Conservation (phyloP, 2,797 vertebrate genomes). For the Nyctalus aviator region DNA sequence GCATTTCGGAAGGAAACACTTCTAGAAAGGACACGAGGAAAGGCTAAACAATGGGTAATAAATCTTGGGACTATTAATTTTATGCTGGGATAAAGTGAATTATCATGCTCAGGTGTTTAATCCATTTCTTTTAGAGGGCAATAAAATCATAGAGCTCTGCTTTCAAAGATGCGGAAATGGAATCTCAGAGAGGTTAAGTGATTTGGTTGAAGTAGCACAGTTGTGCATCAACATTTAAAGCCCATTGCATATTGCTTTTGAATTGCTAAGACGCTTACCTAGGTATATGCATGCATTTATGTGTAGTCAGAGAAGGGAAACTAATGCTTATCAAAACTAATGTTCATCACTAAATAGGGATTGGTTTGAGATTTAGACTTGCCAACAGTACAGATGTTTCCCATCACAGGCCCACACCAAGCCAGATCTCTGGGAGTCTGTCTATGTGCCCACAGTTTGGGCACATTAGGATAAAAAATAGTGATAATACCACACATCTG, state of each 20-base stretch:
- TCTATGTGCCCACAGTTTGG: constrained; percentile 17
- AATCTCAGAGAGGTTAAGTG: constrained; percentile 34
- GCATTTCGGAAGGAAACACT: constrained; percentile 36
- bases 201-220: neutral
- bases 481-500: neutral
- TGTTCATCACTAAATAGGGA: neutral
- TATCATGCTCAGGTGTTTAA: constrained; percentile 27
- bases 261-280: neutral
- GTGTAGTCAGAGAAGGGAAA: neutral
- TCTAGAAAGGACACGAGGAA: constrained; percentile 3
- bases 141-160: constrained; percentile 11
- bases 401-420: neutral
- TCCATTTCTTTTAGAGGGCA: constrained; percentile 48
- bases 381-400: neutral
- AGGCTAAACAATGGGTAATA: neutral
- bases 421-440: neutral
- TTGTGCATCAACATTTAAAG: neutral
- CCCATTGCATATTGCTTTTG: neutral
- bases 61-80: constrained; percentile 19
- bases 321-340: neutral
- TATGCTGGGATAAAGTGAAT: constrained; percentile 59
- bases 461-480: neutral
- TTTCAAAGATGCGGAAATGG: neutral
- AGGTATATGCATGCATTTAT: neutral
- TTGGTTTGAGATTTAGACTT: neutral